Evolutionary conservation across 2,797 vertebrate genomes (phyloP).

Genomic region (Gymnodraco acuticeps): DNA sequence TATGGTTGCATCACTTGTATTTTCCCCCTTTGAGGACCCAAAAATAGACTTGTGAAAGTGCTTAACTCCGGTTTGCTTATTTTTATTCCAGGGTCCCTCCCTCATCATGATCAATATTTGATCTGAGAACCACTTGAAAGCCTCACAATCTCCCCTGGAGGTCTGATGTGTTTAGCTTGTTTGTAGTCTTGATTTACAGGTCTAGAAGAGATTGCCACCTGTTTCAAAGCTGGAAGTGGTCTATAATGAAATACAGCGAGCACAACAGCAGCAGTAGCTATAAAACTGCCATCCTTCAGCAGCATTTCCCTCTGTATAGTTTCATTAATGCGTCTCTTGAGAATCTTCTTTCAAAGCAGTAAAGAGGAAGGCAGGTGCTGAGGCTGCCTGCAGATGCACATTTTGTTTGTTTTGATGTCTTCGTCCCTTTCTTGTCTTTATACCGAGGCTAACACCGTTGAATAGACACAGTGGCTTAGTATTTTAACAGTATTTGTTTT

Average conservation of each 20-base stretch:
- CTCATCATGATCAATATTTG: background rate
- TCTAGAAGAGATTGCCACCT: background rate
- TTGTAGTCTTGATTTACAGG: constrained; percentile 20
- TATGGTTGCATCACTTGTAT: too few relatives aligned
- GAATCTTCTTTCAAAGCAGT: constrained; percentile 36
- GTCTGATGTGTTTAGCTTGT: background rate
- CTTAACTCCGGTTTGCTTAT: background rate
- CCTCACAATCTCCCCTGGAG: background rate
- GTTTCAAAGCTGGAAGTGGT: constrained; percentile 22
- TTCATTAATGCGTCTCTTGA: constrained; percentile 49
- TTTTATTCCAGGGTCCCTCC: background rate
- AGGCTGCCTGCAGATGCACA: constrained; percentile 35
- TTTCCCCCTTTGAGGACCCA: background rate
- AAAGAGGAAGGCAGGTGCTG: constrained; percentile 12
- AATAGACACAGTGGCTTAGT: background rate
- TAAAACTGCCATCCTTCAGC: constrained; percentile 12
- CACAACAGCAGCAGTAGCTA: constrained; percentile 5
- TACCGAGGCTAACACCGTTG: background rate
- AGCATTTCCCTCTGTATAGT: background rate
- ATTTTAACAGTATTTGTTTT: background rate
- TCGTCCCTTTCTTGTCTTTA: constrained; percentile 9
- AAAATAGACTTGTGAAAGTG: constrained; percentile 2
- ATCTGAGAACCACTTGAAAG: background rate
- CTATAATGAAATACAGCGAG: background rate
- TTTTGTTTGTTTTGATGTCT: constrained; percentile 17